phyloP scores from a whole-genome alignment of 2,888 invertebrate species.

The Selenia dentaria region DNA sequence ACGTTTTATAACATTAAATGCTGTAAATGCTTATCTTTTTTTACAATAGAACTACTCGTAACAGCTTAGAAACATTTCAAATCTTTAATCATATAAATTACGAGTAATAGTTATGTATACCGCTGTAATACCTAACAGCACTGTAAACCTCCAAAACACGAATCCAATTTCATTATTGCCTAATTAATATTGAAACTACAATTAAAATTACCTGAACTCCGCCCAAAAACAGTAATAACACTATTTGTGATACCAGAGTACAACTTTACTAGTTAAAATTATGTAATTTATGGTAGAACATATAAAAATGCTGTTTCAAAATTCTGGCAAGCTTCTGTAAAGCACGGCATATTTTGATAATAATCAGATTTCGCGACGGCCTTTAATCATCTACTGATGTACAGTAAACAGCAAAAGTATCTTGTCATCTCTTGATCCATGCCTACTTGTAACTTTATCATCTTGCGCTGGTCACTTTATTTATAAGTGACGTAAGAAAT shows the following conservation, averaged over 20 bases:
- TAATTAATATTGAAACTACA: conserved; percentile 16
- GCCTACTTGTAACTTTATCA: too few species aligned
- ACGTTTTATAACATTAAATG: too few species aligned
- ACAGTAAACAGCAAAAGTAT: conserved; percentile 20
- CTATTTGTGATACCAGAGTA: conserved; percentile 31
- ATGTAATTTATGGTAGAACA: conserved; percentile 34
- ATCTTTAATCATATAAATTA: too few species aligned
- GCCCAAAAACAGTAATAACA: conserved; percentile 32
- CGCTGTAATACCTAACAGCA: too few species aligned
- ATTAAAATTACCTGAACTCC: conserved; percentile 16
- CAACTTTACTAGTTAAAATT: conserved; percentile 34
- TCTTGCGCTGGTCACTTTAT: too few species aligned
- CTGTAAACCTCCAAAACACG: too few species aligned
- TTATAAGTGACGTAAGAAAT: too few species aligned
- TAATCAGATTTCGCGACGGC: conserved; percentile 44
- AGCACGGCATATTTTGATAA: conserved; percentile 39
- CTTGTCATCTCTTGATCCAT: too few species aligned
- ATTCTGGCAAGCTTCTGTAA: conserved; percentile 32
- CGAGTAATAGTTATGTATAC: too few species aligned
- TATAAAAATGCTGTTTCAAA: conserved; percentile 42
- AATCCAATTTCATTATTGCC: neutral
- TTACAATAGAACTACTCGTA: too few species aligned
- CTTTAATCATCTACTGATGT: conserved; percentile 29
- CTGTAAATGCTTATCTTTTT: too few species aligned
- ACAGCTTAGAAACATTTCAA: too few species aligned